phyloP scores from a whole-genome alignment of 2,888 invertebrate genomes.

The Sipha maydis region DNA sequence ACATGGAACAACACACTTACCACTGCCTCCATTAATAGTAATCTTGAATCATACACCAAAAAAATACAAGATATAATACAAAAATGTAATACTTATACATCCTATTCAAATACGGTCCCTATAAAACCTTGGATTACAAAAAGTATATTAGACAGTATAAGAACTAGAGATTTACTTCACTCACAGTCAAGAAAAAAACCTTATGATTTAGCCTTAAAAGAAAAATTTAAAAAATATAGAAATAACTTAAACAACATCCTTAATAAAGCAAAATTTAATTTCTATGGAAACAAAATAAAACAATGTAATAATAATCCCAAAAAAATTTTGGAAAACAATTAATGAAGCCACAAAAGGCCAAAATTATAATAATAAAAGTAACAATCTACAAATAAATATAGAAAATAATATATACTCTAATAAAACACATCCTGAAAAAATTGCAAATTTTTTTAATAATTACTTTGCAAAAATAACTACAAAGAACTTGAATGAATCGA shows the following conservation, averaged over 20 bases:
- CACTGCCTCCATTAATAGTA: not conserved
- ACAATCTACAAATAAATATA: slow-evolving; percentile 8
- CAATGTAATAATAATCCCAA: not conserved
- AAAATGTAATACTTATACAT: slow-evolving; percentile 14
- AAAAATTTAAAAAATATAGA: slow-evolving; percentile 29
- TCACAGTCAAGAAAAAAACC: slow-evolving; percentile 31
- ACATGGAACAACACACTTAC: not conserved
- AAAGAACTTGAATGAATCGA: not conserved
- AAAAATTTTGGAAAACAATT: slow-evolving; percentile 26
- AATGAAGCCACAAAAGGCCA: not conserved
- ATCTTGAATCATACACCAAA: slow-evolving; percentile 6
- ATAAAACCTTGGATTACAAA: slow-evolving; percentile 36
- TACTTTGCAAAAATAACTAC: slow-evolving; percentile 7
- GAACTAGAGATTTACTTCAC: slow-evolving; percentile 9
- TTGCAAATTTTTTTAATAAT: slow-evolving; percentile 19
- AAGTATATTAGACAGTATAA: slow-evolving; percentile 29
- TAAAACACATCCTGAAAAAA: slow-evolving; percentile 11
- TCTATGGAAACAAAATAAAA: slow-evolving; percentile 21
- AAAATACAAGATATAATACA: slow-evolving; percentile 24
- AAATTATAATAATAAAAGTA: not conserved
- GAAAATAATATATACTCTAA: not conserved
- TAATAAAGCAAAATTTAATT: no score
- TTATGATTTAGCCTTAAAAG: slow-evolving; percentile 31
- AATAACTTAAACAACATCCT: slow-evolving; percentile 10
- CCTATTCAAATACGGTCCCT: not conserved